These are phyloP conservation scores for Druceiella hillmani DNA, from an alignment of 2,888 invertebrate species.

Conservation along the genomic window DNA sequence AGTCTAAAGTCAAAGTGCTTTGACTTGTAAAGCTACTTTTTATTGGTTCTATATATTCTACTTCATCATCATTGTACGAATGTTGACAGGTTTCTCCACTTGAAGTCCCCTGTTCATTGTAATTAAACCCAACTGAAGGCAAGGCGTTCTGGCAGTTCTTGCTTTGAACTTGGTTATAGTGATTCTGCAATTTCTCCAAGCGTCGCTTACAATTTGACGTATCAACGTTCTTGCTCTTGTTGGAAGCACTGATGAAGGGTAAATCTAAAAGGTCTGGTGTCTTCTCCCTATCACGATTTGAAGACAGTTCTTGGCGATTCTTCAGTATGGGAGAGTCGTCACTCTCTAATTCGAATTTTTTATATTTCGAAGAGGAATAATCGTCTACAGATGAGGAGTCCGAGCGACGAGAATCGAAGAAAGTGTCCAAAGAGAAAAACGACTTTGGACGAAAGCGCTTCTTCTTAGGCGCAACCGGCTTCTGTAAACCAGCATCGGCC, in stretches of 20 bases:
- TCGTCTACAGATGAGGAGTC: conserved; percentile 48
- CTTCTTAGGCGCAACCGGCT: conserved; percentile 40
- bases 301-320: conserved; percentile 27
- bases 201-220: conserved; percentile 44
- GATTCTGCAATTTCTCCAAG: conserved; percentile 45
- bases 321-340: conserved; percentile 47
- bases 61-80: conserved; percentile 41
- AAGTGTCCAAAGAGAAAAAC: conserved; percentile 49
- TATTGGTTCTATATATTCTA: conserved; percentile 50
- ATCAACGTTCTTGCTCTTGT: conserved; percentile 38
- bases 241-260: conserved; percentile 45
- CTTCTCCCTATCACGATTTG: conserved; percentile 29
- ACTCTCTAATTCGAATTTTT: conserved; percentile 47
- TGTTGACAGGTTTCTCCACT: conserved; percentile 41
- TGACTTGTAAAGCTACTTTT: conserved; percentile 47
- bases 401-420: conserved; percentile 47
- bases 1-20: conserved; percentile 43
- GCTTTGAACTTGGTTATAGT: conserved; percentile 43
- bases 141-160: conserved; percentile 32
- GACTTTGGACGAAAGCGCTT: conserved; percentile 38
- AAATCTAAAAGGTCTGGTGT: conserved; percentile 46
- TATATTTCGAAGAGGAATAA: conserved; percentile 49
- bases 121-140: too few relatives aligned
- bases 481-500: conserved; percentile 38
- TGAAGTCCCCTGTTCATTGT: conserved; percentile 39